A percentile compares a stretch with the other conserved stretches of the same genome.
Conservation (phyloP, 2,113 vertebrate species). For the Dolichallabes microphthalmus region DNA sequence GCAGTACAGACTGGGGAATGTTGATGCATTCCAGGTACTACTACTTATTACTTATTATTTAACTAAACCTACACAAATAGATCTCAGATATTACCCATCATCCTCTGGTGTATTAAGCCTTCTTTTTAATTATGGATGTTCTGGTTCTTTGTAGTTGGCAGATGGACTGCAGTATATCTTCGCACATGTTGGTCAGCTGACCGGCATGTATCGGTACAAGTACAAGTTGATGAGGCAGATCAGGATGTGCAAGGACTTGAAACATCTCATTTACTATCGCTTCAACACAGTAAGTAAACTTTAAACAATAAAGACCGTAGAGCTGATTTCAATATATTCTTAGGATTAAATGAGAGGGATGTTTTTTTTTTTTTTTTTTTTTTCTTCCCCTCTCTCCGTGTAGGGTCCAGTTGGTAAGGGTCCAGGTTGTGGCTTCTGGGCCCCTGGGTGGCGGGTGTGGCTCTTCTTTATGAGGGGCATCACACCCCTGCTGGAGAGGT, state of each 20-base stretch:
- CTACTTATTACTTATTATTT: neutral
- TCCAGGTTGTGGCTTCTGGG: conserved; percentile 99
- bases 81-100: neutral
- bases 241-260: conserved; percentile 98
- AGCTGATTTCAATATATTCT: neutral
- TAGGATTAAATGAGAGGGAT: neutral
- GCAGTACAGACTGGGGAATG: conserved; percentile 95
- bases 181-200: conserved; percentile 96
- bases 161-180: conserved; percentile 99
- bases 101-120: neutral
- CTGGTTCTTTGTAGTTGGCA: conserved; percentile 74
- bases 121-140: neutral
- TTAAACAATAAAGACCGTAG: neutral
- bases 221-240: conserved; percentile 99
- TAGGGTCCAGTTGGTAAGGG: conserved; percentile 98
- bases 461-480: conserved; percentile 99
- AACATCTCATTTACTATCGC: conserved; percentile 98
- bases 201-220: conserved; percentile 98
- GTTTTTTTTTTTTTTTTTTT: conserved; percentile 1
- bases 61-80: neutral
- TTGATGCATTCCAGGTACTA: conserved; percentile 94
- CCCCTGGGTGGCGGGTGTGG: conserved; percentile 98
- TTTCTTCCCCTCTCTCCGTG: too few relatives aligned
- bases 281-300: conserved; percentile 90
- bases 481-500: conserved; percentile 92